phyloP scores from a whole-genome alignment of 2,888 invertebrate genomes.

The Kuschelorhynchus macadamiae region DNA sequence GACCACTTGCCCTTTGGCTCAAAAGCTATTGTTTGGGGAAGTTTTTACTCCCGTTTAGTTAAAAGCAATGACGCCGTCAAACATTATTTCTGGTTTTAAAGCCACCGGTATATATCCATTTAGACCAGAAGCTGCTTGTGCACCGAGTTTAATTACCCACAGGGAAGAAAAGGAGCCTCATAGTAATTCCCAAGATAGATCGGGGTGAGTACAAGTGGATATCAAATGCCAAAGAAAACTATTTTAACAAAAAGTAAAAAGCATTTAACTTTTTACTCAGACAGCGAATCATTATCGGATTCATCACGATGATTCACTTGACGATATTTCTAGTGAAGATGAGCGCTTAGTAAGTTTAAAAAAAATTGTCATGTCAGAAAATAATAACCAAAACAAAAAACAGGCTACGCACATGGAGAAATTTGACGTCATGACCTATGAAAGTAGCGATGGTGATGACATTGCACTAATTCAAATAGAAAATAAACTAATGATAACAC shows the following conservation, averaged over 20 bases:
- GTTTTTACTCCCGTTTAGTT: conserved; percentile 30
- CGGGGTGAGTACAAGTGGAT: conserved; percentile 29
- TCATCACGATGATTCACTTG: conserved; percentile 20
- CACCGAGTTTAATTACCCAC: conserved; percentile 22
- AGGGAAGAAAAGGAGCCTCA: conserved; percentile 13
- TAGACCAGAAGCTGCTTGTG: conserved; percentile 9
- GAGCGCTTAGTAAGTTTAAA: background rate
- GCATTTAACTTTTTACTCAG: conserved; percentile 15
- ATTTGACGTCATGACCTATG: background rate
- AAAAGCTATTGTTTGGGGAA: conserved; percentile 45
- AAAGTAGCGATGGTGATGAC: background rate
- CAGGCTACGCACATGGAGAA: background rate
- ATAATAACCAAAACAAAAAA: conserved; percentile 1
- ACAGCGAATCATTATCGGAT: conserved; percentile 11
- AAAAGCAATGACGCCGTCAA: conserved; percentile 21
- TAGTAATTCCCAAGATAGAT: conserved; percentile 21
- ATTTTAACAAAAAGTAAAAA: too few species aligned
- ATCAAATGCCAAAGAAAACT: conserved; percentile 29
- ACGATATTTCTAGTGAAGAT: conserved; percentile 14
- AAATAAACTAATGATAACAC: too few species aligned
- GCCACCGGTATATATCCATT: conserved; percentile 17
- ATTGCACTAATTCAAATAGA: too few species aligned
- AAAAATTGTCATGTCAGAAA: conserved; percentile 8
- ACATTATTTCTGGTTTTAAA: too few species aligned
- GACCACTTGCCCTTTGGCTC: conserved; percentile 57